Percentiles rank a stretch among this genome's conserved stretches.
phyloP scores from a whole-genome alignment of 2,888 invertebrate species.

The Idaea biselata region DNA sequence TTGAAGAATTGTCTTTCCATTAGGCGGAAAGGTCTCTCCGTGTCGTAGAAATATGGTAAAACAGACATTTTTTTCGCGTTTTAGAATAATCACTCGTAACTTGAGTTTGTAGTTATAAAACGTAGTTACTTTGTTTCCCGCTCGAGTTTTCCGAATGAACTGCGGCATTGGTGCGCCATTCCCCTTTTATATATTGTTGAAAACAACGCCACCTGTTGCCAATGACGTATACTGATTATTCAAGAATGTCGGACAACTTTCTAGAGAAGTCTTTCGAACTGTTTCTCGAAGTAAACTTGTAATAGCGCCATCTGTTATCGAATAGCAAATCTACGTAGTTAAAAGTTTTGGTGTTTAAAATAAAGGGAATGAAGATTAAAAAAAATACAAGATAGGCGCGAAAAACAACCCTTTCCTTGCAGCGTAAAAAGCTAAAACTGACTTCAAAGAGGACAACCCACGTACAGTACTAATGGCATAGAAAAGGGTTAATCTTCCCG shows the following conservation, averaged over 20 bases:
- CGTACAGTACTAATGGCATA: too few species aligned
- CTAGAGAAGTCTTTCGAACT: conserved; percentile 11
- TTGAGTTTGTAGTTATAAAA: too few species aligned
- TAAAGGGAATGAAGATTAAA: too few species aligned
- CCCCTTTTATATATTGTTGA: conserved; percentile 35
- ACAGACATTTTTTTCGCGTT: conserved; percentile 55
- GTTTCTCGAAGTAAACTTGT: conserved; percentile 11
- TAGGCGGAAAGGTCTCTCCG: conserved; percentile 55
- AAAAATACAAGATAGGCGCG: too few species aligned
- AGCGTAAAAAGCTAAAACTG: too few species aligned
- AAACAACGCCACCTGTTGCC: conserved; percentile 39
- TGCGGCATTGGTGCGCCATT: conserved; percentile 21
- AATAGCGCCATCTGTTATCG: conserved; percentile 44
- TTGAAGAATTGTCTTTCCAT: conserved; percentile 58
- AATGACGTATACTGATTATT: conserved; percentile 18
- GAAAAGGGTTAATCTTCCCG: too few species aligned
- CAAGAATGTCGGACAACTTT: conserved; percentile 23
- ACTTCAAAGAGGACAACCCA: too few species aligned
- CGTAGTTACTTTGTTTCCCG: conserved; percentile 16
- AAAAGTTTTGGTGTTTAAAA: neutral
- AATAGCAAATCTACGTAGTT: conserved; percentile 35
- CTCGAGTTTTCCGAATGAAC: conserved; percentile 25
- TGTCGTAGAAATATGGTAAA: conserved; percentile 52
- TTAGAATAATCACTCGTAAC: conserved; percentile 11
- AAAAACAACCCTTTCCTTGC: too few species aligned